phyloP scores from a whole-genome alignment of 2,797 vertebrate species.

The Uromys caudimaculatus region DNA sequence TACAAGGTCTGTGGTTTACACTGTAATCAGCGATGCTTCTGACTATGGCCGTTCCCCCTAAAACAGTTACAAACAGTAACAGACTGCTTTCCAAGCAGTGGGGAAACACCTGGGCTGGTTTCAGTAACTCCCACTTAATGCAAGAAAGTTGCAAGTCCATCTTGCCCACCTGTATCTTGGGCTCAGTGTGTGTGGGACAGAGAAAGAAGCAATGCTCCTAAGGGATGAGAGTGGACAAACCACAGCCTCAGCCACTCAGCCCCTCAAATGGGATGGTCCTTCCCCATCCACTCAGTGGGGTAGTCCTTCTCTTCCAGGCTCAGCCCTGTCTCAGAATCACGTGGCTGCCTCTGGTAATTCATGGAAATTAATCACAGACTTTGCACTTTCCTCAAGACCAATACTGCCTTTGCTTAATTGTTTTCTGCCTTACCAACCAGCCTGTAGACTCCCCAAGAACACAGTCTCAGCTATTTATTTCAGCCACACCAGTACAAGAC shows the following conservation, averaged over 20 bases:
- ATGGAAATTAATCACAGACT: neutral
- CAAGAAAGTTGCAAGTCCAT: constrained; percentile 39
- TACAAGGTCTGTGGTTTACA: neutral
- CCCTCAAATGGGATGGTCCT: neutral
- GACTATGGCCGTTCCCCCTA: neutral
- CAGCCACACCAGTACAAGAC: neutral
- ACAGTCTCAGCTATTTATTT: neutral
- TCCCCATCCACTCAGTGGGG: too few relatives aligned
- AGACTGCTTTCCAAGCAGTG: neutral
- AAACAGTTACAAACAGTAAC: constrained; percentile 44
- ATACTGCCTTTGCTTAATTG: neutral
- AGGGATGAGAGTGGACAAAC: neutral
- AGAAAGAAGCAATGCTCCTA: neutral
- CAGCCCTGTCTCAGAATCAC: neutral
- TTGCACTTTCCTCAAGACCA: neutral
- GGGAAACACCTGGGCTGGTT: constrained; percentile 23
- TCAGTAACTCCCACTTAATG: constrained; percentile 49
- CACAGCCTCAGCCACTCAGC: neutral
- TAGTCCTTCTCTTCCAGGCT: neutral
- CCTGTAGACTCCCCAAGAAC: neutral
- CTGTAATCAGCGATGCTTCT: neutral
- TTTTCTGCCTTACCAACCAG: neutral
- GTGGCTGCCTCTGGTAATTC: neutral
- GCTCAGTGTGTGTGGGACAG: neutral
- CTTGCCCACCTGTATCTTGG: neutral